Evolutionary conservation across 2,113 vertebrate species (phyloP).

Genomic region (Macheiramphus alcinus): DNA sequence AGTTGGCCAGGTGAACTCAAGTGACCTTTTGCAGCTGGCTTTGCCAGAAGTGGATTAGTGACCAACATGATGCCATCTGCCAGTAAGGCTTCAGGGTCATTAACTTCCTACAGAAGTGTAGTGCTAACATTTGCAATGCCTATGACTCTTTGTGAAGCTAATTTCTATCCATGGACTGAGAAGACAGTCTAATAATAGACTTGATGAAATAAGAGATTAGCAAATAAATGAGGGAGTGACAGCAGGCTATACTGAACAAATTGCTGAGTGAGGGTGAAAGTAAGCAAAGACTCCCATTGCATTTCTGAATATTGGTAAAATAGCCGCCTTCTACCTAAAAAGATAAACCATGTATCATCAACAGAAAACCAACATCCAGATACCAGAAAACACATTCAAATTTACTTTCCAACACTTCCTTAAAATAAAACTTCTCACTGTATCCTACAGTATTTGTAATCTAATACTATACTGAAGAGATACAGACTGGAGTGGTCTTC

Average conservation of each 20-base stretch:
- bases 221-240: not conserved
- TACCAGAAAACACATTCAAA: not conserved
- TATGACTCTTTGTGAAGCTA: not conserved
- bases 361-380: not conserved
- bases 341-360: not conserved
- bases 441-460: not conserved
- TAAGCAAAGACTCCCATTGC: not conserved
- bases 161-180: not conserved
- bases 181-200: not conserved
- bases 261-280: not conserved
- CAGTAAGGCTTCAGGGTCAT: not conserved
- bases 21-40: not conserved
- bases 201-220: not conserved
- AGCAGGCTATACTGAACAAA: not conserved
- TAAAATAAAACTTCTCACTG: not conserved
- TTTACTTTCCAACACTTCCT: not conserved
- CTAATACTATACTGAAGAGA: not conserved
- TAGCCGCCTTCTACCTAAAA: not conserved
- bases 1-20: not conserved
- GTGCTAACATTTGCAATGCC: not conserved
- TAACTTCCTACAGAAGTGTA: not conserved
- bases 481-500: not conserved
- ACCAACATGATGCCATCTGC: not conserved
- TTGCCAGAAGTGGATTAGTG: not conserved
- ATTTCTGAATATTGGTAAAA: not conserved